Base-by-base conservation (phyloP, 1,140 invertebrate genomes). In the Trialeurodes vaporariorum region DNA sequence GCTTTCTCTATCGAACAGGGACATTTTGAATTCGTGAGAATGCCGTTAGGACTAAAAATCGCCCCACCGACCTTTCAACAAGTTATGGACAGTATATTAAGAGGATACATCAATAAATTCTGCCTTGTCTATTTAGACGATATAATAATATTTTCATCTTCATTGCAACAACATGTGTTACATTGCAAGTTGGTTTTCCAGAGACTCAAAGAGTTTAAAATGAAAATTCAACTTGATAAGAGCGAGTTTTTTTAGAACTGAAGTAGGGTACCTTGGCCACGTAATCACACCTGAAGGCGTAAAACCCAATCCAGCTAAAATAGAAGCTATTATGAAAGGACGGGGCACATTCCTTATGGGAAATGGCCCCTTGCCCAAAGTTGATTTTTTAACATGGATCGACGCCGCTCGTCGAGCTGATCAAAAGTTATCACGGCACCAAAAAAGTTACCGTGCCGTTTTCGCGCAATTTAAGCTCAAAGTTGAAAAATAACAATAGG, bases 1-100 rank as follows among this genome's bases (percentile, higher is more conserved):
- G 81, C 79, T 0, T 83, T 84, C 72, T 71, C 72, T 2, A 73
- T 71, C 17, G 64, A 74, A 40, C 67, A 73, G 61, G 77, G 75
- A 0, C 74, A 77, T 70, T 78, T 75, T 49, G 75, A 77, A 66
- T 81, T 78, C 66, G 58, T 69, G 9, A 62, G 76, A 64, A 78
- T 81, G 77, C 77, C 79, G 1, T 80, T 79, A 69, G 79, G 79
- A 0, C 67, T 81, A 0, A 74, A 75, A 63, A 79, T 78, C 65
- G 76, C 76, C 0, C 76, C 79, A 1, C 72, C 75, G 0, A 79
- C 78, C 17, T 81, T 82, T 69, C 78, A 82, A 69, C 64, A 76
- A 22, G 60, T 77, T 11, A 78, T 82, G 68, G 73, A 82, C 58
- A 72, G 65, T 13, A 72, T 78, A 2, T 40, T 71, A 49, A 27